These are phyloP conservation scores for Miichthys miiuy DNA, from an alignment of 2,797 vertebrate genomes.

Conservation along the genomic window DNA sequence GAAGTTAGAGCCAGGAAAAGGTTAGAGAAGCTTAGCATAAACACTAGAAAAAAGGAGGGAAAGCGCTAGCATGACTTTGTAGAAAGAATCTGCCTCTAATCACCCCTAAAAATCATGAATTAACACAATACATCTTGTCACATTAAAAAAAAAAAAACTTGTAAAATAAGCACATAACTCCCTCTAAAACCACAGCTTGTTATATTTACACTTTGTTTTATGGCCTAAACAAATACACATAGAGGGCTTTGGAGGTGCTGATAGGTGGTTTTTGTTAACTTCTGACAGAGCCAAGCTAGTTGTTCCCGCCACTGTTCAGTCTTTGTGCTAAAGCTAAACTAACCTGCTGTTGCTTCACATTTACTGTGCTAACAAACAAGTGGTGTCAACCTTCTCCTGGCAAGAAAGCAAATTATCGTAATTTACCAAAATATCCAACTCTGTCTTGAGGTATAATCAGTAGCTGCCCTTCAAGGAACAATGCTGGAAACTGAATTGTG, in stretches of 20 bases:
- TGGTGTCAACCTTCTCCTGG: not conserved
- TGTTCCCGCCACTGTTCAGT: not conserved
- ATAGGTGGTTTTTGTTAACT: not conserved
- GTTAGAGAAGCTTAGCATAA: constrained; percentile 1
- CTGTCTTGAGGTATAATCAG: not conserved
- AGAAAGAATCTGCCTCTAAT: not conserved
- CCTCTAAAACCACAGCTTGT: too few relatives aligned
- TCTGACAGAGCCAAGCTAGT: not conserved
- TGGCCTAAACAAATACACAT: too few relatives aligned
- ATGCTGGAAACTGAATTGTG: not conserved
- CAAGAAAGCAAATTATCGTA: not conserved
- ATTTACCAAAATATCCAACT: not conserved
- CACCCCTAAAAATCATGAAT: not conserved
- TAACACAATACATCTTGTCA: too few relatives aligned
- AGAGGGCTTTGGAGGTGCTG: too few relatives aligned
- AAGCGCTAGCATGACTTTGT: not conserved
- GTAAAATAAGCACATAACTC: too few relatives aligned
- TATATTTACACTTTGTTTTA: too few relatives aligned
- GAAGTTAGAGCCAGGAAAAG: not conserved
- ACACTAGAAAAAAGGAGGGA: not conserved
- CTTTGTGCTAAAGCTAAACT: not conserved
- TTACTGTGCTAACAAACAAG: not conserved
- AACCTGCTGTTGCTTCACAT: not conserved
- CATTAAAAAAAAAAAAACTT: too few relatives aligned
- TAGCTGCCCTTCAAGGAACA: not conserved